Base-by-base conservation (phyloP, 2,888 invertebrate genomes). In the Melanotus villosus region DNA sequence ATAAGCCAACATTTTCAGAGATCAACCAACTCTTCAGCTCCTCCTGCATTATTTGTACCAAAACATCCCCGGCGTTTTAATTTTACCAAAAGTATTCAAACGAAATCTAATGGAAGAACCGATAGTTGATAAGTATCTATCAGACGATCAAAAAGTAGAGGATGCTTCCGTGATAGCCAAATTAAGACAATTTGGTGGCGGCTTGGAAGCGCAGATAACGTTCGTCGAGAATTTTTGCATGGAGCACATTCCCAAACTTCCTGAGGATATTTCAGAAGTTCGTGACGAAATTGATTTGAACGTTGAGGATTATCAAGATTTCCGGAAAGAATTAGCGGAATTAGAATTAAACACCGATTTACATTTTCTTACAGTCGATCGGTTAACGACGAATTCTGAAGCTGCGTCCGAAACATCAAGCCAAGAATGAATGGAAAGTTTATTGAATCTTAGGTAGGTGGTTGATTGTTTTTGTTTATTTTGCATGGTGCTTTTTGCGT, bases 1-100 rank as follows among this genome's bases (percentile, higher is more conserved):
- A n/a, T n/a, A n/a, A n/a, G n/a, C n/a, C n/a, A n/a, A n/a, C 62
- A 59, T 41, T 85, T 86, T 73, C 82, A 88, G 88, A 70, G 78
- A 80, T 14, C 71, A 82, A 34, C 78, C 82, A 1, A 85, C 85
- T 79, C 76, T 87, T 0, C 41, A 85, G 19, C 79, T 83, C 0
- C 75, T 88, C 2, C 81, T 88, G 16, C 85, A 86, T 72, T 83
- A 80, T 70, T 81, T 88, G 9, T 80, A 86, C 34, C 83, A 85
- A 50, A 78, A 78, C 0, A 78, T 88, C 1, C 85, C 86, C 0
- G 74, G 82, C 6, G 80, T 82, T 3, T 47, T 73, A 4, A 71
- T 81, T 57, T 45, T 80, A 30, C 80, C 80, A 3, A 70, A 64
- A 18, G 36, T 43, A 1, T 73, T 75, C 21, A 67, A 70, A 67